phyloP scores from a whole-genome alignment of 2,113 vertebrate species.

The Eolophus roseicapilla region DNA sequence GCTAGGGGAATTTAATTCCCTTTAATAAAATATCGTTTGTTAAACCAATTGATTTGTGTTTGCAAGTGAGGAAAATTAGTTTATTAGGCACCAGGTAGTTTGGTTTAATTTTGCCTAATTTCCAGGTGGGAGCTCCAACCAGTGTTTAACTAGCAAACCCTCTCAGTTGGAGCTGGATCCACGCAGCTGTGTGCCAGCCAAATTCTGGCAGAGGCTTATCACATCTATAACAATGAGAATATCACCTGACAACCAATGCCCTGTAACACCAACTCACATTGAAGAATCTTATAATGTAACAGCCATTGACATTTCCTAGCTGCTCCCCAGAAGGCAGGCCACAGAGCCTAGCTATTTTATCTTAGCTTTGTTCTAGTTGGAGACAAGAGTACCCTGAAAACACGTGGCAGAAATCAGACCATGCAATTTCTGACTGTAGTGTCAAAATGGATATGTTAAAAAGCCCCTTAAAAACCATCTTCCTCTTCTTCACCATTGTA shows the following conservation, averaged over 20 bases:
- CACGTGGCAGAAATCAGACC: background rate
- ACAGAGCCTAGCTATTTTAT: background rate
- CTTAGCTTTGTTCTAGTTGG: background rate
- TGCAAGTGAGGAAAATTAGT: background rate
- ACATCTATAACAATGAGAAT: background rate
- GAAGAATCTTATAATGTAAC: background rate
- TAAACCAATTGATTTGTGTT: background rate
- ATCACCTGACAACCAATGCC: background rate
- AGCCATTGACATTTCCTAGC: background rate
- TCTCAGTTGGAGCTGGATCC: background rate
- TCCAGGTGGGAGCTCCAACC: background rate
- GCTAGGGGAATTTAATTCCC: background rate
- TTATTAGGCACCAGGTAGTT: background rate
- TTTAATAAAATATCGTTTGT: background rate
- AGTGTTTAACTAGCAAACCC: background rate
- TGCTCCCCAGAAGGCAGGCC: background rate
- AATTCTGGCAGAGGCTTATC: background rate
- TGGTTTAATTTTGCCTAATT: background rate
- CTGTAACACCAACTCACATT: background rate
- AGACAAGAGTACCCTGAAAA: background rate
- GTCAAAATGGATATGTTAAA: background rate
- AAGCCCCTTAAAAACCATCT: background rate
- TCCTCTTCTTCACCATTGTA: background rate
- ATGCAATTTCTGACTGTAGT: background rate
- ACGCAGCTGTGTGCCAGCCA: background rate